phyloP scores from a whole-genome alignment of 2,113 vertebrate species.

The Formicarius rufipectus region DNA sequence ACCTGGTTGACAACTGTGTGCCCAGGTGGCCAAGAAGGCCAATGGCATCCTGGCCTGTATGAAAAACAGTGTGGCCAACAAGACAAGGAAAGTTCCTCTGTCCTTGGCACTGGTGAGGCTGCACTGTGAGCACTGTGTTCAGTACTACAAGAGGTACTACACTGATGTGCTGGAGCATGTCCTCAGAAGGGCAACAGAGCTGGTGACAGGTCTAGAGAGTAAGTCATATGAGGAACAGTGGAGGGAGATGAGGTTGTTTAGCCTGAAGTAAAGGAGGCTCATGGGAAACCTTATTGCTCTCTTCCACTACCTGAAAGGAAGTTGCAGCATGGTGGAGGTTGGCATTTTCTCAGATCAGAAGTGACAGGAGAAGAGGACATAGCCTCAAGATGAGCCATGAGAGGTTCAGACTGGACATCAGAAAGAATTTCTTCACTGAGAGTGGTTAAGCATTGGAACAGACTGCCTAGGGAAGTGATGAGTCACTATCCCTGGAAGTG shows the following conservation, averaged over 20 bases:
- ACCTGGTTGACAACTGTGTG: rapidly evolving
- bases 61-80: not conserved
- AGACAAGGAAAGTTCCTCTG: rapidly evolving
- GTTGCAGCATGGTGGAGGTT: not conserved
- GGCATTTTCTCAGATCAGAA: not conserved
- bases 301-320: not conserved
- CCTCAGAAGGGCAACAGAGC: rapidly evolving
- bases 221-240: rapidly evolving
- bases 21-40: not conserved
- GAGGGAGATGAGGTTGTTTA: not conserved
- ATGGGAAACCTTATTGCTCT: not conserved
- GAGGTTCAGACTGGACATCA: not conserved
- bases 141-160: no score
- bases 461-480: not conserved
- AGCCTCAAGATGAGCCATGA: not conserved
- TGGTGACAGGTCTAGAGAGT: not conserved
- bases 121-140: rapidly evolving
- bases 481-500: not conserved
- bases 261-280: not conserved
- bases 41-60: not conserved
- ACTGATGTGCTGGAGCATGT: not conserved
- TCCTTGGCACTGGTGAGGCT: rapidly evolving
- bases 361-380: rapidly evolving
- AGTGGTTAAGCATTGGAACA: not conserved
- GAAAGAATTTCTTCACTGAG: not conserved